These are phyloP conservation scores for Diabrotica balteata DNA, from an alignment of 2,888 invertebrate species.

Conservation along the genomic window DNA sequence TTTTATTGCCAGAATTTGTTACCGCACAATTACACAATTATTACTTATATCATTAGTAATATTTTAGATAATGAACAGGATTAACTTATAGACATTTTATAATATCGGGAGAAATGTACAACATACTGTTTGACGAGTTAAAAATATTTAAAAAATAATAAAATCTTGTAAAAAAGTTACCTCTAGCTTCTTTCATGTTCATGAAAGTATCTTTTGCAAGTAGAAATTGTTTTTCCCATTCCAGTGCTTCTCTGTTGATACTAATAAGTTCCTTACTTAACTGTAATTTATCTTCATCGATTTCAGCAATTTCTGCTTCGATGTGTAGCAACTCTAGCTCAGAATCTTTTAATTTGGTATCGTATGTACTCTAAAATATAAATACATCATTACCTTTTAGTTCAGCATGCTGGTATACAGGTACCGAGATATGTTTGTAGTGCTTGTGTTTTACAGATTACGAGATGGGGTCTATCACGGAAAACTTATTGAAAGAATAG, in stretches of 20 bases:
- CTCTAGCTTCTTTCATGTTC: conserved; percentile 70
- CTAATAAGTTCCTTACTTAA: conserved; percentile 70
- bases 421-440: too few species aligned
- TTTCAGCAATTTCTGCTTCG: conserved; percentile 71
- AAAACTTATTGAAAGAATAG: background rate
- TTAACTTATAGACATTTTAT: too few species aligned
- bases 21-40: too few species aligned
- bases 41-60: too few species aligned
- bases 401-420: too few species aligned
- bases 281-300: conserved; percentile 71
- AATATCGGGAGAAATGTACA: too few species aligned
- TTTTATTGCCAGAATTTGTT: too few species aligned
- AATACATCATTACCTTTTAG: background rate
- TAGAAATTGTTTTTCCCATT: conserved; percentile 83
- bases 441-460: too few species aligned
- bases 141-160: too few species aligned
- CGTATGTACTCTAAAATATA: conserved; percentile 60
- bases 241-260: conserved; percentile 71
- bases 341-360: conserved; percentile 66
- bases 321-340: conserved; percentile 73
- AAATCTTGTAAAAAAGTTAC: background rate
- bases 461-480: too few species aligned
- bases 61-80: too few species aligned
- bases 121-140: too few species aligned
- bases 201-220: conserved; percentile 76